Conservation (phyloP, 2,797 vertebrate genomes). For the Schizopygopsis malacanthus region DNA sequence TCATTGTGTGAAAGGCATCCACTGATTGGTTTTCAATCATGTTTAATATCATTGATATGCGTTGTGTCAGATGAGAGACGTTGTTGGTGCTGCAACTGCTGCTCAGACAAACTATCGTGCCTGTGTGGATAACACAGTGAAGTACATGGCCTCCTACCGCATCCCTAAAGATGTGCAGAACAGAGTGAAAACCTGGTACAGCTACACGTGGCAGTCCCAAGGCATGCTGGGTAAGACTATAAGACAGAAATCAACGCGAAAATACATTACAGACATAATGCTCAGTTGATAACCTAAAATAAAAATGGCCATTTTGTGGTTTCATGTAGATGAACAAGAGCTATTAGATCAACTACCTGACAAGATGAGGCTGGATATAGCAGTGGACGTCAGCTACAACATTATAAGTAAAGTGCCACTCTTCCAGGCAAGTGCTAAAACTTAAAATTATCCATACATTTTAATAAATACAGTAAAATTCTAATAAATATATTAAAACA, state of each 20-base stretch:
- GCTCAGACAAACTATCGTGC: constrained; percentile 93
- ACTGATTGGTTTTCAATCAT: neutral
- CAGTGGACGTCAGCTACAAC: constrained; percentile 92
- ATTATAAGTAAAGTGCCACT: constrained; percentile 97
- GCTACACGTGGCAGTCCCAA: constrained; percentile 98
- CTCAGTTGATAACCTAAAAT: neutral
- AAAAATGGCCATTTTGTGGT: neutral
- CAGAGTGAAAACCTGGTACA: constrained; percentile 97
- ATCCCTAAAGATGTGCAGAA: constrained; percentile 92
- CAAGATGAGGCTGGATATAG: constrained; percentile 96
- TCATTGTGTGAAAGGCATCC: neutral
- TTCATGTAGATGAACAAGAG: constrained; percentile 87
- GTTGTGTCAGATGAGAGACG: constrained; percentile 90
- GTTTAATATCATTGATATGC: neutral
- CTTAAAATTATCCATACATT: neutral
- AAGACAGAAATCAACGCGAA: neutral
- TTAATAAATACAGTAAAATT: neutral
- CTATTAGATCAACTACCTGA: constrained; percentile 93
- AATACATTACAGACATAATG: neutral
- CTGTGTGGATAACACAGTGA: constrained; percentile 95
- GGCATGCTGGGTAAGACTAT: constrained; percentile 95
- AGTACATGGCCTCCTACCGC: constrained; percentile 95
- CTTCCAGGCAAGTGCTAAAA: constrained; percentile 85
- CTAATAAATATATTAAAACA: neutral
- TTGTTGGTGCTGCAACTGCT: constrained; percentile 93